These are phyloP conservation scores for Epinephelus awoara DNA, from an alignment of 2,797 vertebrate species.

Conservation along the genomic window DNA sequence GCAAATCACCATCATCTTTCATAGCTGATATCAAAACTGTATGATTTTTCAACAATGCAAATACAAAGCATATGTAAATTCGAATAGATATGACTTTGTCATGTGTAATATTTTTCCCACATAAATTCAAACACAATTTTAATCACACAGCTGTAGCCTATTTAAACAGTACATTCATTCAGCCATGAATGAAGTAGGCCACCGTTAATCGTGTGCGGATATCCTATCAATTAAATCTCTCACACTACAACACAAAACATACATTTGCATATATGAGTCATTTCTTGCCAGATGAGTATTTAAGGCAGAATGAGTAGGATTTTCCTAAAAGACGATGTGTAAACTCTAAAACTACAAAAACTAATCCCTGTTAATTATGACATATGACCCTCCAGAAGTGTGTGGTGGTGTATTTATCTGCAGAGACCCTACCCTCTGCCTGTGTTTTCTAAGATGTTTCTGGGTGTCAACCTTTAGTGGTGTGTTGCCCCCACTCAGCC, in stretches of 20 bases:
- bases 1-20: conserved; percentile 7
- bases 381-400: too few species aligned
- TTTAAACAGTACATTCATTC: background rate
- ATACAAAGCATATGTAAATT: background rate
- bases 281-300: too few species aligned
- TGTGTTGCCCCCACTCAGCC: too few species aligned
- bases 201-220: background rate
- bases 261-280: conserved; percentile 9
- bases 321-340: too few species aligned
- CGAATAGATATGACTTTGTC: background rate
- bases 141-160: conserved; percentile 8
- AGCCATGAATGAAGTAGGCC: background rate
- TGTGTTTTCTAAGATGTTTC: too few species aligned
- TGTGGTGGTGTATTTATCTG: too few species aligned
- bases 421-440: too few species aligned
- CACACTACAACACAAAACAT: background rate
- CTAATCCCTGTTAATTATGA: too few species aligned
- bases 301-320: too few species aligned
- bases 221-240: conserved; percentile 4
- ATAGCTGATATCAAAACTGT: background rate
- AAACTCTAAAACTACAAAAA: too few species aligned
- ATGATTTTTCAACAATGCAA: background rate
- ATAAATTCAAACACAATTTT: conserved; percentile 3
- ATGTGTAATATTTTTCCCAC: background rate
- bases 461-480: too few species aligned